A percentile compares a stretch with the other conserved stretches of the same genome.
Conservation (phyloP, 2,888 invertebrate genomes). For the Cryptosula pallasiana region DNA sequence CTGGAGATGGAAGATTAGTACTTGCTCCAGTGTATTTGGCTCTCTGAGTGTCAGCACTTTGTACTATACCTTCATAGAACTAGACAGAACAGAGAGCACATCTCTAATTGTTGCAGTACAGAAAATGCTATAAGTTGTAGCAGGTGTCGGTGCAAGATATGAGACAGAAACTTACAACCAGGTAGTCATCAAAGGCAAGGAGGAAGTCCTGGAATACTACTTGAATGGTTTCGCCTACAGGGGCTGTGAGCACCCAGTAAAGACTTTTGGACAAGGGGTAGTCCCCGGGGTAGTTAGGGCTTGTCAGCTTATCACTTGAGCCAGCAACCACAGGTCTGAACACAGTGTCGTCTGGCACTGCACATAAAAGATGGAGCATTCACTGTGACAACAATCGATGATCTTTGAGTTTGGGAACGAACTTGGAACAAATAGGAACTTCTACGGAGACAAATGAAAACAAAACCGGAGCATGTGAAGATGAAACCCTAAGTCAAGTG, state of each 20-base stretch:
- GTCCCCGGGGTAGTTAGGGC: conserved; percentile 15
- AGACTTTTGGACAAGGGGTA: not conserved
- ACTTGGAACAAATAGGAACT: no score
- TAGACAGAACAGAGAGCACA: not conserved
- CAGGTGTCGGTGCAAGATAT: no score
- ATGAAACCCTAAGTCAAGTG: no score
- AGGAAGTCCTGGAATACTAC: not conserved
- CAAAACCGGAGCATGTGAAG: no score
- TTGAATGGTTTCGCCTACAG: not conserved
- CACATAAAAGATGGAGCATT: not conserved
- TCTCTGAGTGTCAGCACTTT: not conserved
- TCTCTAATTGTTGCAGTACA: no score
- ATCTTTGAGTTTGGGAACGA: no score
- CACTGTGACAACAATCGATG: no score
- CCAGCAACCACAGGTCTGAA: not conserved
- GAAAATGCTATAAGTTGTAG: no score
- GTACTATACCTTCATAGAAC: not conserved
- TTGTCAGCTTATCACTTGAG: not conserved
- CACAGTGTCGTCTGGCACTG: conserved; percentile 2
- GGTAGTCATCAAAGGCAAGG: not conserved
- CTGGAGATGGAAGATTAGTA: not conserved
- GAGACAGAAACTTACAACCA: not conserved
- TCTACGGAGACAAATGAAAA: no score
- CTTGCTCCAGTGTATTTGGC: not conserved
- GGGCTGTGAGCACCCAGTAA: conserved; percentile 21